Percentiles rank a stretch among this genome's conserved stretches.
Conservation (phyloP, 35 echinoderm and acorn worm species). For the Ophiothrix spiculata region DNA sequence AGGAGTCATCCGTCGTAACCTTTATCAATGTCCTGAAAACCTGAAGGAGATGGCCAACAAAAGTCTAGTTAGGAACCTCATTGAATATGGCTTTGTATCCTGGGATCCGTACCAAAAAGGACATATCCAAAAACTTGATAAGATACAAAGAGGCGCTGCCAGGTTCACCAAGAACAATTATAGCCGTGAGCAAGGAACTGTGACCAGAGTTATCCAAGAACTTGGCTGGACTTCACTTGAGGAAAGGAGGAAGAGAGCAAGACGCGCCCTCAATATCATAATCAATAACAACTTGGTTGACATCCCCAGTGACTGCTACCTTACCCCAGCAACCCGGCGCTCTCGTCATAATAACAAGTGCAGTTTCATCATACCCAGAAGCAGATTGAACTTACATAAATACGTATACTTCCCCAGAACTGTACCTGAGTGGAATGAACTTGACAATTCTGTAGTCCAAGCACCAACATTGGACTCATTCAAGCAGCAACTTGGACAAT, state of each 20-base stretch:
- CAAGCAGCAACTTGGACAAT: neutral
- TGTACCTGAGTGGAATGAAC: constrained; percentile 16
- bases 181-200: no score
- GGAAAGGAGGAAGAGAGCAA: constrained; percentile 1
- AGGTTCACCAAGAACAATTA: constrained; percentile 17
- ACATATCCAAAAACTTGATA: neutral
- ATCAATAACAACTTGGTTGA: constrained; percentile 23
- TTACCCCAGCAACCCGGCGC: constrained; percentile 14
- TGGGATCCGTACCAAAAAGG: constrained; percentile 21
- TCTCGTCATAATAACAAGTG: neutral
- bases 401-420: constrained; percentile 18
- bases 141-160: neutral
- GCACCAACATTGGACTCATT: neutral
- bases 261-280: neutral
- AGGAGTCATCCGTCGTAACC: constrained; percentile 18
- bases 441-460: neutral
- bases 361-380: neutral
- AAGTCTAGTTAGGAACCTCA: neutral
- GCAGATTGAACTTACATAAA: neutral
- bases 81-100: neutral
- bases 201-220: neutral
- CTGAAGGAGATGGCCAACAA: neutral
- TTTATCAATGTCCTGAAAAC: constrained; percentile 24
- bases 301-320: constrained; percentile 28
- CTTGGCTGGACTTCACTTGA: constrained; percentile 15